Evolutionary conservation across 92 coral and sea anemone species (phyloP).

Genomic region (Scolanthus callimorphus): DNA sequence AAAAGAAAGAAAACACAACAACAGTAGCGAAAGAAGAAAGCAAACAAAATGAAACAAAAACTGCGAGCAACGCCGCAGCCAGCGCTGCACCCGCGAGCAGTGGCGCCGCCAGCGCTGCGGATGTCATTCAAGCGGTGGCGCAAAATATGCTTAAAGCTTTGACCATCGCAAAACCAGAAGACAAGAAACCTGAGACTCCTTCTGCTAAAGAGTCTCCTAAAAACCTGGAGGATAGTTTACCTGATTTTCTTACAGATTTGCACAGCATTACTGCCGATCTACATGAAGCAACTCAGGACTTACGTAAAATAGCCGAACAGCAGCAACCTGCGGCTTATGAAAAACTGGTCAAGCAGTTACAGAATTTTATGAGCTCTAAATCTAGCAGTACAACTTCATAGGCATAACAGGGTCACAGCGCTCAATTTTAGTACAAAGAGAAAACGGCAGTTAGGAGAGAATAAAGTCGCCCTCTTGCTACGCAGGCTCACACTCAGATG

Average conservation of each 20-base stretch:
- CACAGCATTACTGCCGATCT: conserved; percentile 23
- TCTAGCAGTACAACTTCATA: too few species aligned
- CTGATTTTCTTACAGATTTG: conserved; percentile 17
- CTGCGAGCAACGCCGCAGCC: neutral
- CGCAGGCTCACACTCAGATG: too few species aligned
- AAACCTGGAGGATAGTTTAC: neutral
- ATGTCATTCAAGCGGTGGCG: conserved; percentile 3
- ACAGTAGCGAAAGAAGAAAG: neutral
- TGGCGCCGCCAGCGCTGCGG: neutral
- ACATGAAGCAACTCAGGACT: conserved; percentile 14
- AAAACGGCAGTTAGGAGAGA: too few species aligned
- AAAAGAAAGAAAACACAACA: neutral
- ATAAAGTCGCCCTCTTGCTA: too few species aligned
- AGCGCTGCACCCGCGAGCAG: neutral
- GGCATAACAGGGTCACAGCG: too few species aligned
- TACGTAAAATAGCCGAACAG: conserved; percentile 3
- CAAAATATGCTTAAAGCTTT: neutral
- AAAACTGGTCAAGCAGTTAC: conserved; percentile 23
- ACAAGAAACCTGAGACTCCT: neutral
- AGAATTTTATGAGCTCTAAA: conserved; percentile 6
- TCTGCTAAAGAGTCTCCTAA: neutral
- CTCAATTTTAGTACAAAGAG: too few species aligned
- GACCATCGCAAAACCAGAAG: neutral
- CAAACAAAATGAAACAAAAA: neutral
- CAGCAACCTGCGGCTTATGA: conserved; percentile 31